Conservation (phyloP, 1,140 invertebrate species). For the Pachypsylla venusta region DNA sequence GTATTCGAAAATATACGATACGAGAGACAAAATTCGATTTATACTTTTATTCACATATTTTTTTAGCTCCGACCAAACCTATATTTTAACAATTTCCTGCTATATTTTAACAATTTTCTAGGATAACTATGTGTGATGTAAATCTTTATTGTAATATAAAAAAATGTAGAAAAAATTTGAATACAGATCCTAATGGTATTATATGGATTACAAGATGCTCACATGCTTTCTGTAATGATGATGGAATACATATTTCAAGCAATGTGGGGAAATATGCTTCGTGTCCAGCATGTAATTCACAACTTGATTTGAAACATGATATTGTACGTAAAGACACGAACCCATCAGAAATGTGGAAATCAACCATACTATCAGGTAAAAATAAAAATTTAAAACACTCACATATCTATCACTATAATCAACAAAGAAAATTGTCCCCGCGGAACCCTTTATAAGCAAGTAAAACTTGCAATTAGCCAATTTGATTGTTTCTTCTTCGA, state of each 20-base stretch:
- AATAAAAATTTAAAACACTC: no score
- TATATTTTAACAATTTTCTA: no score
- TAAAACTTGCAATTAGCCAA: no score
- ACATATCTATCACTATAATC: no score
- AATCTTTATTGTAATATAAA: constrained; percentile 5
- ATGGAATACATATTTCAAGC: not conserved
- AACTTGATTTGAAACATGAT: not conserved
- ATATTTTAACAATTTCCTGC: no score
- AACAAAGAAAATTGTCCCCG: no score
- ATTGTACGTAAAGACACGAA: constrained; percentile 1
- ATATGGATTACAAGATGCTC: constrained; percentile 2
- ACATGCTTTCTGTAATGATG: not conserved
- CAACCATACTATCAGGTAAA: not conserved
- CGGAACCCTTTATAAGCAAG: no score
- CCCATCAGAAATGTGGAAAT: constrained; percentile 7
- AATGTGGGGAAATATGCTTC: not conserved
- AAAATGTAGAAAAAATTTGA: not conserved
- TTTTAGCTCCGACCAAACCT: no score
- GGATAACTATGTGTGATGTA: not conserved
- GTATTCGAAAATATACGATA: no score
- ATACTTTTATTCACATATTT: no score
- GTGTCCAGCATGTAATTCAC: not conserved
- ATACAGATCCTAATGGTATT: not conserved
- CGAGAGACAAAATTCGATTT: no score
- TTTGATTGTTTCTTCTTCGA: no score